Percentiles rank a stretch among this genome's conserved stretches.
These are phyloP conservation scores for Pyrgus malvae DNA, from an alignment of 2,888 invertebrate genomes.

Conservation along the genomic window DNA sequence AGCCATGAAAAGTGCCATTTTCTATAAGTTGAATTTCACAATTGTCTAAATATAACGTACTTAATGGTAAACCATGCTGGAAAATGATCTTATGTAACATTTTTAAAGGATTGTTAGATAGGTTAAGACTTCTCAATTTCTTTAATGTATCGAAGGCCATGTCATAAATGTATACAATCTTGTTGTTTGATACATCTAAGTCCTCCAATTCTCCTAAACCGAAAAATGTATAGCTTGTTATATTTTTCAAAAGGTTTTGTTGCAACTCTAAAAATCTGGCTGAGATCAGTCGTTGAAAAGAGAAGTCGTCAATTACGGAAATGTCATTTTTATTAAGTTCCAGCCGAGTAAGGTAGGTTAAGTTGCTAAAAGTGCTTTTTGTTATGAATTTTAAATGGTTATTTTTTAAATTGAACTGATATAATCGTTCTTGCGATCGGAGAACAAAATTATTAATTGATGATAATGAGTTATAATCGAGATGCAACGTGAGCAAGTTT, in stretches of 20 bases:
- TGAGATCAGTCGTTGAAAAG: slow-evolving; percentile 88
- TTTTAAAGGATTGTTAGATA: slow-evolving; percentile 89
- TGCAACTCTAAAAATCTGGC: slow-evolving; percentile 90
- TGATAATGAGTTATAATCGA: slow-evolving; percentile 89
- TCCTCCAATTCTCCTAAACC: slow-evolving; percentile 90
- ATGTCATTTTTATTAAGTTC: slow-evolving; percentile 91
- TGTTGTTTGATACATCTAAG: slow-evolving; percentile 88
- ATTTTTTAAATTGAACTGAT: slow-evolving; percentile 90
- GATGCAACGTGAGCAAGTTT: slow-evolving; percentile 87
- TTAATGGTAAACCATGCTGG: slow-evolving; percentile 88
- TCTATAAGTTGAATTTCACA: slow-evolving; percentile 89
- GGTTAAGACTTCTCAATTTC: slow-evolving; percentile 88
- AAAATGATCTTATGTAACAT: slow-evolving; percentile 88
- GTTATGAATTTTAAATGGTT: slow-evolving; percentile 88
- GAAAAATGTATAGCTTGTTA: slow-evolving; percentile 88
- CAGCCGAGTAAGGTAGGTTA: slow-evolving; percentile 87
- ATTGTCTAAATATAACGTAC: slow-evolving; percentile 87
- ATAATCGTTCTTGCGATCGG: slow-evolving; percentile 89
- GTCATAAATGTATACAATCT: slow-evolving; percentile 85
- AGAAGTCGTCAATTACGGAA: slow-evolving; percentile 89
- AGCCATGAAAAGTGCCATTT: slow-evolving; percentile 87
- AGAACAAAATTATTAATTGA: slow-evolving; percentile 89
- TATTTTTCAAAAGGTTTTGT: slow-evolving; percentile 85
- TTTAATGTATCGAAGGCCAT: slow-evolving; percentile 89
- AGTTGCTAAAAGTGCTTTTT: slow-evolving; percentile 87